Evolutionary conservation across 2,888 invertebrate genomes (phyloP).

Genomic region (Ichneumoninae sp.): DNA sequence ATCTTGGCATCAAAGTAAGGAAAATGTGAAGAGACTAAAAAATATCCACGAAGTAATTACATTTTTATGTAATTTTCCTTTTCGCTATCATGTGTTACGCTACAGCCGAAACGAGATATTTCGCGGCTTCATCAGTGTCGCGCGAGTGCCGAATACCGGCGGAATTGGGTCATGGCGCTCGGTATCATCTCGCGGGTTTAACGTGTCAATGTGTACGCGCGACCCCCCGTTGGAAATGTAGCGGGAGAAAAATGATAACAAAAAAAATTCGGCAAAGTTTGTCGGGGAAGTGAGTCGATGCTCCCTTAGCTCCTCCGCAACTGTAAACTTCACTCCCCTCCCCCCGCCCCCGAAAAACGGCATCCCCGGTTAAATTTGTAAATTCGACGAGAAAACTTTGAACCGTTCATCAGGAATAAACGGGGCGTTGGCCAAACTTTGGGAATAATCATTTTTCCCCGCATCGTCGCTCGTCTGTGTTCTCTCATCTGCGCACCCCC

Average conservation of each 20-base stretch:
- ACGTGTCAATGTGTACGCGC: slow-evolving; percentile 73
- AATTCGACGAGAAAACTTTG: slow-evolving; percentile 80
- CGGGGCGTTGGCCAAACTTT: slow-evolving; percentile 74
- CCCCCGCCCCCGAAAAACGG: slow-evolving; percentile 5
- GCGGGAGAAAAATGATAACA: neutral
- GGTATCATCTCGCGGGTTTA: slow-evolving; percentile 74
- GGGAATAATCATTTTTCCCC: slow-evolving; percentile 77
- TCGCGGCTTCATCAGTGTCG: neutral
- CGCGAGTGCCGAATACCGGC: slow-evolving; percentile 43
- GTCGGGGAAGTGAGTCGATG: slow-evolving; percentile 11
- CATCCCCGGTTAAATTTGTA: slow-evolving; percentile 78
- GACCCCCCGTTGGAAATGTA: slow-evolving; percentile 9
- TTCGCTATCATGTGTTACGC: neutral
- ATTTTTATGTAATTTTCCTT: neutral
- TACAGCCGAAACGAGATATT: neutral
- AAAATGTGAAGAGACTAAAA: neutral
- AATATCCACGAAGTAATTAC: neutral
- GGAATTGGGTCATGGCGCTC: slow-evolving; percentile 75
- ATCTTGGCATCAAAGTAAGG: neutral
- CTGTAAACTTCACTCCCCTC: neutral
- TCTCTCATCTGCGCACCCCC: slow-evolving; percentile 26
- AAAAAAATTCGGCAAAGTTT: neutral
- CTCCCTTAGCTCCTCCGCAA: neutral
- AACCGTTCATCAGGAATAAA: slow-evolving; percentile 79
- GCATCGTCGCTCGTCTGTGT: slow-evolving; percentile 28